phyloP scores from a whole-genome alignment of 2,113 vertebrate genomes.

The Craseonycteris thonglongyai region DNA sequence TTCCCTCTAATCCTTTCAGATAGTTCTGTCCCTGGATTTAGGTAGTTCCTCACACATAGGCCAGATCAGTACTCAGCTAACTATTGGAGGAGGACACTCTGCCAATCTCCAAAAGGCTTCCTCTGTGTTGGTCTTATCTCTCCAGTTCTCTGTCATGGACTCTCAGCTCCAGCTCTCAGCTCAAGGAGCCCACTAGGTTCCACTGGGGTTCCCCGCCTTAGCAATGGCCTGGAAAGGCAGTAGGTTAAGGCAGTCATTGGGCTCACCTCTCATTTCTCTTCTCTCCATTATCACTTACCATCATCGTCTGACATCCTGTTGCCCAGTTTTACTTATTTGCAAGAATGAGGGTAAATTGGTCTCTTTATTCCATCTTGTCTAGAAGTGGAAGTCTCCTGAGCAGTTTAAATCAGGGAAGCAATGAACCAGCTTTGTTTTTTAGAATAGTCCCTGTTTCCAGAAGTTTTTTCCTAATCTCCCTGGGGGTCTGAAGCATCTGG shows the following conservation, averaged over 20 bases:
- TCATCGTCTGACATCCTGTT: background rate
- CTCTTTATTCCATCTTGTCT: background rate
- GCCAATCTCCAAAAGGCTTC: background rate
- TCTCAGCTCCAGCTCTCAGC: background rate
- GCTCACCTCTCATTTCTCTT: background rate
- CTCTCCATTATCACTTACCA: background rate
- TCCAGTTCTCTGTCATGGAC: background rate
- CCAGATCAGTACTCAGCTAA: background rate
- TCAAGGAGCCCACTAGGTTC: background rate
- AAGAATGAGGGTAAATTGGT: background rate
- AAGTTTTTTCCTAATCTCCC: background rate
- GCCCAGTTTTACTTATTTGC: background rate
- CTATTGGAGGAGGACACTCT: background rate
- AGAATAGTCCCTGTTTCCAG: background rate
- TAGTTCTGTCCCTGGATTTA: background rate
- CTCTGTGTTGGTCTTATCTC: background rate
- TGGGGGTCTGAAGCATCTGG: background rate
- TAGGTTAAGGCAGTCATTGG: background rate
- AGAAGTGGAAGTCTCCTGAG: background rate
- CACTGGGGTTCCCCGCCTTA: background rate
- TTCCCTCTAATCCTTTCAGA: background rate
- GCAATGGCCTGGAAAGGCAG: background rate
- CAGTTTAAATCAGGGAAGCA: background rate
- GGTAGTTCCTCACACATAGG: background rate
- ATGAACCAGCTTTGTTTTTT: background rate